Base-by-base conservation (phyloP, 2,113 vertebrate species). In the Stomatorhinus ivindoensis region DNA sequence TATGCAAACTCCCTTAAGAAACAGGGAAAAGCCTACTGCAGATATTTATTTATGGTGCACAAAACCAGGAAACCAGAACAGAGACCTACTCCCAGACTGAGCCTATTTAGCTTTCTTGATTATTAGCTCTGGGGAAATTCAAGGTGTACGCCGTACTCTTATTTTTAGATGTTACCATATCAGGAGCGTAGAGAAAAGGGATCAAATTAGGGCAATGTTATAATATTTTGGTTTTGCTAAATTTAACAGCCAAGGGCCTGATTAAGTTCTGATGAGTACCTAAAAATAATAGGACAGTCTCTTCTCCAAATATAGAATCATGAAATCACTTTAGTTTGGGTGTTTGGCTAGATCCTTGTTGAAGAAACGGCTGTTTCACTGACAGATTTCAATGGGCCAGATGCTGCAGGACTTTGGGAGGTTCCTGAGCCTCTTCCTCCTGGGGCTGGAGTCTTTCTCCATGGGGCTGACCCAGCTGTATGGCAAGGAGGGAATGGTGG, bases 391-490 rank as follows among this genome's bases (percentile, higher is more conserved):
- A 53, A 99, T 99, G 98, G 98, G 98, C 80, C 97, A 99, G 94
- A 99, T 99, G 98, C 95, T 99, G 90, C 98, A 98, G 93, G 98
- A 99, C 93, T 99, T 99, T 92, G 98, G 98, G 58, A 99, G 98
- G 93, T 99, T 99, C 92, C 94, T 99, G 90, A 98, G 98, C 88
- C 97, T 99, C 95, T 99, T 99, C 92, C 96, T 99, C 91, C 96
- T 99, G 87, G 98, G 99, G 86, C 94, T 99, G 86, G 97, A 98
- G 94, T 99, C 98, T 50, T 99, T 80, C 17, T 80, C 99, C 96
- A 99, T 98, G 73, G 73, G 35, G 15, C 93, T 99, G 93, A 99
- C 98, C 3, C 98, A 99, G 91, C 96, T 99, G 19, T 99, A 99
- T 53, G 98, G 98, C 89, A 98, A 95, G 88, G 95, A 95, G 95